Conservation (phyloP, 2,113 vertebrate genomes). For the Hyperoodon ampullatus region DNA sequence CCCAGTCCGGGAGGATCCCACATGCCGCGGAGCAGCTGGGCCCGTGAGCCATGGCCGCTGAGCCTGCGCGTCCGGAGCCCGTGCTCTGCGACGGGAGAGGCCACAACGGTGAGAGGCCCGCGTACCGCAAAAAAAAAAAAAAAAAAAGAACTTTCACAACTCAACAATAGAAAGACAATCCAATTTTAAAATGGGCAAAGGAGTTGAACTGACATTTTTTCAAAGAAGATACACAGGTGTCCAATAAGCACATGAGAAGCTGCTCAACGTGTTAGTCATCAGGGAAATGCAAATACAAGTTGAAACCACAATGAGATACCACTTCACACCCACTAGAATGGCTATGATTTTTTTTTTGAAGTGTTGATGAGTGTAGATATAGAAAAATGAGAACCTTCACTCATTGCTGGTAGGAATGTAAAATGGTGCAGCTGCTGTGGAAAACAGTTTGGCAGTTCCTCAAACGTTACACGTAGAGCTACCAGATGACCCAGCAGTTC, state of each 20-base stretch:
- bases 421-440: not conserved
- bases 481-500: not conserved
- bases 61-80: too few species aligned
- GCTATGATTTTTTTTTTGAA: not conserved
- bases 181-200: not conserved
- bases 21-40: too few species aligned
- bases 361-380: not conserved
- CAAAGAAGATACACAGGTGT: not conserved
- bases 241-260: not conserved
- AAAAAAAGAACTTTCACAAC: slow-evolving; percentile 16
- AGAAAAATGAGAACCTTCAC: not conserved
- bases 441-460: not conserved
- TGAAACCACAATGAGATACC: not conserved
- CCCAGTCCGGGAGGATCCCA: too few species aligned
- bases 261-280: not conserved
- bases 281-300: not conserved
- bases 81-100: too few species aligned
- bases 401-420: not conserved
- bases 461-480: not conserved
- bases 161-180: not conserved
- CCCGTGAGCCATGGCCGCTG: too few species aligned
- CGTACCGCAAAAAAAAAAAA: not conserved
- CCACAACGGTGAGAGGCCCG: too few species aligned
- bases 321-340: not conserved
- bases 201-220: not conserved